phyloP scores from a whole-genome alignment of 2,797 vertebrate genomes.

The Myotis vivesi region DNA sequence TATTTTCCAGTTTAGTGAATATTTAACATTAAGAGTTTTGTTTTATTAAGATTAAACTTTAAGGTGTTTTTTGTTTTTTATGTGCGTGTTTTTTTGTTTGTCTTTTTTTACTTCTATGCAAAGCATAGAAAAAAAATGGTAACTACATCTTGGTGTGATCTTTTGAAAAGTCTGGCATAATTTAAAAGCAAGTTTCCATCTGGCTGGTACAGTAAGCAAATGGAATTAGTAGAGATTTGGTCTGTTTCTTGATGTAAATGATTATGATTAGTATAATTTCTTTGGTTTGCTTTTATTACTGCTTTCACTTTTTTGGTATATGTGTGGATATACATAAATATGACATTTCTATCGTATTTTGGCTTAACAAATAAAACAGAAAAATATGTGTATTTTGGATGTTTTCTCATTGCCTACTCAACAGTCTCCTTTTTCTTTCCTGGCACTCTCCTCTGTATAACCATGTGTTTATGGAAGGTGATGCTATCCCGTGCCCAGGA shows the following conservation, averaged over 20 bases:
- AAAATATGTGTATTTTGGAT: not conserved
- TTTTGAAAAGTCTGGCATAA: conserved; percentile 16
- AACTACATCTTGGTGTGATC: not conserved
- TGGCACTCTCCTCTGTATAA: not conserved
- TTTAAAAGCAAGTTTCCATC: conserved; percentile 40
- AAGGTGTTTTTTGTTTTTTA: not conserved
- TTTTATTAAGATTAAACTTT: conserved; percentile 45
- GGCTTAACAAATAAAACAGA: not conserved
- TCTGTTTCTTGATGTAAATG: not conserved
- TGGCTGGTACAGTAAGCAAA: not conserved
- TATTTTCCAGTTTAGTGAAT: conserved; percentile 46
- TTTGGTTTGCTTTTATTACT: conserved; percentile 2
- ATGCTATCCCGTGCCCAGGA: fast-evolving
- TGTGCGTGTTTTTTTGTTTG: no score
- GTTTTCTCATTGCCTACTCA: not conserved
- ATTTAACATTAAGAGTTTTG: conserved; percentile 37
- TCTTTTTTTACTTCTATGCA: not conserved
- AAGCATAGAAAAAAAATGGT: not conserved
- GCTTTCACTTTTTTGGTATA: not conserved
- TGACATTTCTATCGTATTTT: not conserved
- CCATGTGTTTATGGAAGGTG: not conserved
- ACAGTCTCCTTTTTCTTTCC: not conserved
- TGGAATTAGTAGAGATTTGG: not conserved
- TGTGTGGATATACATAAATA: not conserved
- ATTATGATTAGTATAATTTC: not conserved